Conservation (phyloP, 2,797 vertebrate species). For the Acrossocheilus wenchowensis region DNA sequence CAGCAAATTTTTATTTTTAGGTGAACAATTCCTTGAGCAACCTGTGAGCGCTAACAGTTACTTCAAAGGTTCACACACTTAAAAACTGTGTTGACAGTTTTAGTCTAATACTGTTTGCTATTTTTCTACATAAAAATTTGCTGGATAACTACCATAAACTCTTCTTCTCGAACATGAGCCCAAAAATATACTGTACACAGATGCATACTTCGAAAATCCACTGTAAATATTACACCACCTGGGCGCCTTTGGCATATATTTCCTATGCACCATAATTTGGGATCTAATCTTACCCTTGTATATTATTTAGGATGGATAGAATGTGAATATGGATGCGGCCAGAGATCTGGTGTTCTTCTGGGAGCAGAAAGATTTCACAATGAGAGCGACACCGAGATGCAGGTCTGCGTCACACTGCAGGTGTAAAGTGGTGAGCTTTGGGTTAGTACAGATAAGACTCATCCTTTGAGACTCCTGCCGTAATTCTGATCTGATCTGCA, state of each 20-base stretch:
- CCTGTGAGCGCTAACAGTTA: neutral
- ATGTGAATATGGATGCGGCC: neutral
- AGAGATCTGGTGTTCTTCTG: neutral
- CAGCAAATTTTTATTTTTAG: neutral
- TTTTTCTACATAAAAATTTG: neutral
- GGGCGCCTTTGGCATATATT: neutral
- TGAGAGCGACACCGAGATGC: neutral
- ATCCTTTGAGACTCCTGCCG: neutral
- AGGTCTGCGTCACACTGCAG: conserved; percentile 5
- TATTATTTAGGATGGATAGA: neutral
- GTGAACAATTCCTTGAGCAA: neutral
- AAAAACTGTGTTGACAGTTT: neutral
- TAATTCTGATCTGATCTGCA: conserved; percentile 3
- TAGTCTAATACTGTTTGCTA: neutral
- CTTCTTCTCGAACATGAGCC: neutral
- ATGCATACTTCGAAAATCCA: neutral
- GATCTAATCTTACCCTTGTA: neutral
- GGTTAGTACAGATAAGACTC: neutral
- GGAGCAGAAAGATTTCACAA: neutral
- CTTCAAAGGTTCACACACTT: neutral
- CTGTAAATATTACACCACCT: neutral
- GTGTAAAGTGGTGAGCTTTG: conserved; percentile 4
- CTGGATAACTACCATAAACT: neutral
- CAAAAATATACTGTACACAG: neutral
- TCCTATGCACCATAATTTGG: neutral